phyloP scores from a whole-genome alignment of 2,113 vertebrate genomes.

The Callaeas wilsoni region DNA sequence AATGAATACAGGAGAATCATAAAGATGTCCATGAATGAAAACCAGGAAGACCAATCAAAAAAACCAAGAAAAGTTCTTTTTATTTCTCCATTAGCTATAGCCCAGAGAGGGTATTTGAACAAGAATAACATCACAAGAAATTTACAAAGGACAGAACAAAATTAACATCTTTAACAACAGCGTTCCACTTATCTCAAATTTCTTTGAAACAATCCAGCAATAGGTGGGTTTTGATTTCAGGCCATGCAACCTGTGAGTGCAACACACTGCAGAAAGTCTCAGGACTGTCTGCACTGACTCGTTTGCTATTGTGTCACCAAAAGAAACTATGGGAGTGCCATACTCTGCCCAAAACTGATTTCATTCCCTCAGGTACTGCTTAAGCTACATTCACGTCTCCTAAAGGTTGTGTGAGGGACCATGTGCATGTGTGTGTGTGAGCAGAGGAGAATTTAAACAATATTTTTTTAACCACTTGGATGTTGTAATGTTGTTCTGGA shows the following conservation, averaged over 20 bases:
- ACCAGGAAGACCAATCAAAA: conserved; percentile 62
- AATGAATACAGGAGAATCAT: conserved; percentile 64
- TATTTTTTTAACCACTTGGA: not conserved
- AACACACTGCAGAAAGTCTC: not conserved
- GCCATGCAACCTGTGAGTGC: not conserved
- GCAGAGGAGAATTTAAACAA: not conserved
- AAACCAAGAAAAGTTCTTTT: conserved; percentile 2
- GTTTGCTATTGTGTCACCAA: not conserved
- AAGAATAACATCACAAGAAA: conserved; percentile 28
- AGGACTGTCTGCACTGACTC: not conserved
- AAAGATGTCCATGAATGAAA: conserved; percentile 63
- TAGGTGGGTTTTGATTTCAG: not conserved
- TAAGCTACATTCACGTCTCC: not conserved
- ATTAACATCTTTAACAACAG: not conserved
- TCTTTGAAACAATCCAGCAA: not conserved
- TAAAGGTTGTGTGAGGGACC: not conserved
- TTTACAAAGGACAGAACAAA: conserved; percentile 23
- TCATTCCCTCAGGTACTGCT: not conserved
- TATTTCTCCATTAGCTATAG: conserved; percentile 40
- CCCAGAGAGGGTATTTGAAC: conserved; percentile 30
- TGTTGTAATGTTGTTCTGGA: not conserved
- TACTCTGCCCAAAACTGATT: not conserved
- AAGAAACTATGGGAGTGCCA: not conserved
- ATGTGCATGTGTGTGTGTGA: not conserved
- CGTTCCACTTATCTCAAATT: conserved; percentile 8